Conservation (phyloP, 2,888 invertebrate species). For the Colletes collaris region DNA sequence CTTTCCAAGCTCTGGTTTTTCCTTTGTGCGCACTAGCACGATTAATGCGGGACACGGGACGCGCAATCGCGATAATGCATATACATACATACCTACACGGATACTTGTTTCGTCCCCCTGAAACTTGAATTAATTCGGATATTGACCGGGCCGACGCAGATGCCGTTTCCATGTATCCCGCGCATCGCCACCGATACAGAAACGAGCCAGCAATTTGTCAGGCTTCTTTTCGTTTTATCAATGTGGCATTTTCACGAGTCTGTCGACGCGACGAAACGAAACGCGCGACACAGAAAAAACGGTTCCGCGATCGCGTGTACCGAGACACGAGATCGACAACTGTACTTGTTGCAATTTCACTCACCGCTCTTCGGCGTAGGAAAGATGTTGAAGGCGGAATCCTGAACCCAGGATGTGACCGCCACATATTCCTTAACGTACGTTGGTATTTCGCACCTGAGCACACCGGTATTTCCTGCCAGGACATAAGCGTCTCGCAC, state of each 20-base stretch:
- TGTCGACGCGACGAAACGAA: constrained; percentile 12
- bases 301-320: too few species aligned
- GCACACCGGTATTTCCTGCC: constrained; percentile 94
- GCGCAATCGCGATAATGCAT: constrained; percentile 19
- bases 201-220: constrained; percentile 57
- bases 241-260: constrained; percentile 32
- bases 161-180: constrained; percentile 18
- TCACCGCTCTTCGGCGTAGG: constrained; percentile 89
- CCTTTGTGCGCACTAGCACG: constrained; percentile 25
- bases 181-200: constrained; percentile 24
- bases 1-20: too few species aligned
- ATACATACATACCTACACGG: constrained; percentile 38
- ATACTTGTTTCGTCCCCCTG: constrained; percentile 64
- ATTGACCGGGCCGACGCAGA: constrained; percentile 58
- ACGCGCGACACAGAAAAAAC: constrained; percentile 8
- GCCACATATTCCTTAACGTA: constrained; percentile 94
- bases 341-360: constrained; percentile 56
- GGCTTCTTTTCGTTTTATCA: constrained; percentile 34
- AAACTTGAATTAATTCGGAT: constrained; percentile 73
- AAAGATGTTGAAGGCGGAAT: constrained; percentile 91
- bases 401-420: constrained; percentile 95
- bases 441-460: constrained; percentile 94
- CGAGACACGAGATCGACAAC: too few species aligned
- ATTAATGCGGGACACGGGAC: constrained; percentile 41
- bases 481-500: constrained; percentile 96